Conservation (phyloP, 1,140 invertebrate species). For the Propsilocerus akamusi region DNA sequence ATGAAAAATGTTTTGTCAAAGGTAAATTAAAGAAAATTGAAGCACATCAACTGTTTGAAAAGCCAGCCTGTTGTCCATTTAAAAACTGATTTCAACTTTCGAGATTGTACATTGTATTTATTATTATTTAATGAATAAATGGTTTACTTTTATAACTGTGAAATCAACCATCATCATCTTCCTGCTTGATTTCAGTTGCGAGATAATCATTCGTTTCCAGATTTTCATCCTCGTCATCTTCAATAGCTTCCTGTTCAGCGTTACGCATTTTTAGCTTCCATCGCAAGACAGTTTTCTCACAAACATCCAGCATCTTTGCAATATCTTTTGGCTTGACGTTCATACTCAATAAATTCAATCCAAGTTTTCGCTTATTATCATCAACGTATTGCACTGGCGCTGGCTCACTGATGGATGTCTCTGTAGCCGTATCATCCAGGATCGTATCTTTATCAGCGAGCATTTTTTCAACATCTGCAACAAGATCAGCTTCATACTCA, state of each 20-base stretch:
- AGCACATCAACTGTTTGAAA: too few species aligned
- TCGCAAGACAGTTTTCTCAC: neutral
- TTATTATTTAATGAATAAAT: too few species aligned
- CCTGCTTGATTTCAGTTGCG: too few species aligned
- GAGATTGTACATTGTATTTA: too few species aligned
- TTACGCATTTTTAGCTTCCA: neutral
- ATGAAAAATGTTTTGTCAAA: too few species aligned
- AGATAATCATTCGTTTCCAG: too few species aligned
- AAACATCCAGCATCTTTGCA: neutral
- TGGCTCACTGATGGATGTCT: neutral
- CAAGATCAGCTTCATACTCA: neutral
- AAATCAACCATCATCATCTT: too few species aligned
- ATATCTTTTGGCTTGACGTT: neutral
- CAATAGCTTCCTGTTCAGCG: neutral
- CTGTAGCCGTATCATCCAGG: neutral
- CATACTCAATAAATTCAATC: neutral
- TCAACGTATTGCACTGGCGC: too few species aligned
- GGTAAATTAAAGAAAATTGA: too few species aligned
- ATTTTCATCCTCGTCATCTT: neutral
- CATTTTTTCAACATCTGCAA: neutral
- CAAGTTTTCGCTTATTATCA: neutral
- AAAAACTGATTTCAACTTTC: too few species aligned
- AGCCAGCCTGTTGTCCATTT: too few species aligned
- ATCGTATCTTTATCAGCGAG: neutral
- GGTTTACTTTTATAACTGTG: too few species aligned